These are phyloP conservation scores for Seriola rivoliana DNA, from an alignment of 2,113 vertebrate genomes.

Conservation along the genomic window DNA sequence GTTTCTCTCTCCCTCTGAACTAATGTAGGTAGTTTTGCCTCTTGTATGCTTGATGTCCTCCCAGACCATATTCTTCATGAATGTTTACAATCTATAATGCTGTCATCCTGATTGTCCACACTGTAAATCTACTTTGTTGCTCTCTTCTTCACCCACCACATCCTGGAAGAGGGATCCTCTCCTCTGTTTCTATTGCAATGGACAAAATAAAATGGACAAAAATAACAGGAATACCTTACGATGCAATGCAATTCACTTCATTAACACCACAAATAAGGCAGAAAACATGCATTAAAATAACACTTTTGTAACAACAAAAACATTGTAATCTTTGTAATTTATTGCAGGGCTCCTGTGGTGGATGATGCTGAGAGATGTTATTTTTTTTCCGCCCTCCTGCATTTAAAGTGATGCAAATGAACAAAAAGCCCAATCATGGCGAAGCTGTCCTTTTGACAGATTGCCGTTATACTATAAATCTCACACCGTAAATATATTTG, in stretches of 20 bases:
- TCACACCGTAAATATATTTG: slow-evolving; percentile 29
- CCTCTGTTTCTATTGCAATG: no score
- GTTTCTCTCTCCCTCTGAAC: no score
- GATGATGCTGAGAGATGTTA: background rate
- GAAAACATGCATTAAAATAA: background rate
- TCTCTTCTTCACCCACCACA: no score
- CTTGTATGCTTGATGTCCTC: no score
- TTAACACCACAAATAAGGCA: background rate
- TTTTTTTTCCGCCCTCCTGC: background rate
- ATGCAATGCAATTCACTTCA: background rate
- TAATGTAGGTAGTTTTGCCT: no score
- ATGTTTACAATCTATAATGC: background rate
- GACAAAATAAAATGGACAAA: no score
- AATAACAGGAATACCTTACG: no score
- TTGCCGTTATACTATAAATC: slow-evolving; percentile 3
- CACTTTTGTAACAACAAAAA: background rate
- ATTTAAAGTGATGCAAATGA: slow-evolving; percentile 23
- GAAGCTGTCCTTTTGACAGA: slow-evolving; percentile 15
- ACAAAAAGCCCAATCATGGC: background rate
- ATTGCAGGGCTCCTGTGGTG: background rate
- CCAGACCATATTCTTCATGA: background rate
- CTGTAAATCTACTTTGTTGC: no score
- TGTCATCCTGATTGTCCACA: background rate
- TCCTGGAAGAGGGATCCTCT: no score
- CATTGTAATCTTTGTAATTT: background rate